Evolutionary conservation across 2,113 vertebrate species (phyloP), one percentile per base, ranked within the genome.

Genomic region (Tapirus terrestris): DNA sequence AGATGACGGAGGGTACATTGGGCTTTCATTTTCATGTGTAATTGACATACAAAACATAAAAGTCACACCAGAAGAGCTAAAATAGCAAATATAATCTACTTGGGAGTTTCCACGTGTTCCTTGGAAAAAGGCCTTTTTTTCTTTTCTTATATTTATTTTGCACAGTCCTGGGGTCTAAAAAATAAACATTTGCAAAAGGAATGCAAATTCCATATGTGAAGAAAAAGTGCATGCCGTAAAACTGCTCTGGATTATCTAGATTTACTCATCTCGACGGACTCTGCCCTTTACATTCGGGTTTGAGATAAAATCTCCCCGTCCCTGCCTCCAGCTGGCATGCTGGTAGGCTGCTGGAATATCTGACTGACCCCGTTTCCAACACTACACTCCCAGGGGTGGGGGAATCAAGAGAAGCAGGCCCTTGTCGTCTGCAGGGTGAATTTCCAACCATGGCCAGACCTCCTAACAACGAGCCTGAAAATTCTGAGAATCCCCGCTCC

Each of bases 181-280:
- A 72, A 43, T 16, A 82, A 31, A 58, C 73, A 70, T 82, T 83
- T 77, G 8, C 60, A 18, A 51, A 81, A 85, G 16, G 27, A 81
- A 36, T 36, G 20, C 21, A 77, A 67, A 68, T 58, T 36, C 17
- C 70, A 0, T 16, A 10, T 17, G 17, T n/a, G 48, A 88, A 51
- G 70, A 81, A 39, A n/a, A 87, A 33, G 21, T 25, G 5, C 33
- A 16, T 3, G 3, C 13, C 4, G 0, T 11, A 0, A 23, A 13
- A 25, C 11, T 7, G 5, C 45, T 36, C 84, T 36, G 73, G 18
- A 27, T 58, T 45, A 10, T 39, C 58, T 1, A 3, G 45, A 17
- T 76, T 75, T 63, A 29, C 51, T 43, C 43, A 16, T 13, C 51
- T 93, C 70, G 20, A 4, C 1, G 18, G 31, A 68, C 1, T 84